Evolutionary conservation across 2,888 invertebrate genomes (phyloP).

Genomic region (Tenthredo amoena): DNA sequence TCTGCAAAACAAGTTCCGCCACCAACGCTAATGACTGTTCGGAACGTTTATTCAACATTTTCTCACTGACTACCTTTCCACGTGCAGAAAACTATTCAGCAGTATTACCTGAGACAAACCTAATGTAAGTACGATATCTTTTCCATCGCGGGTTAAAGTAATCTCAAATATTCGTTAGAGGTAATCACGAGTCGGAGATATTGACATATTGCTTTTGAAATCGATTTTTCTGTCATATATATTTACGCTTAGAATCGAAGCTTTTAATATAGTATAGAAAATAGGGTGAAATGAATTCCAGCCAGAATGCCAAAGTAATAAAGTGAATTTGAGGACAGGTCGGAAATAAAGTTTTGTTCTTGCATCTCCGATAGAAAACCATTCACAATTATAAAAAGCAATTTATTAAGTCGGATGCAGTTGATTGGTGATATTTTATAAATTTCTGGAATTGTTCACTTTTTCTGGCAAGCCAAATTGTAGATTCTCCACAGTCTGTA

Average conservation of each 20-base stretch:
- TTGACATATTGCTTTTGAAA: background rate
- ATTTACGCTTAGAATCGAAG: background rate
- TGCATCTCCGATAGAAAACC: background rate
- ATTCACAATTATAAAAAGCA: background rate
- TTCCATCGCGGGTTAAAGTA: background rate
- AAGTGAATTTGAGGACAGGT: background rate
- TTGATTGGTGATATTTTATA: background rate
- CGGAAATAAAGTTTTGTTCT: background rate
- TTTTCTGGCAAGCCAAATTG: background rate
- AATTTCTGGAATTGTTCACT: background rate
- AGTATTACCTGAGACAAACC: background rate
- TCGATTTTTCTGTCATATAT: background rate
- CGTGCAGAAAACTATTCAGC: background rate
- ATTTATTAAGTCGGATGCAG: background rate
- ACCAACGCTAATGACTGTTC: slow-evolving; percentile 34
- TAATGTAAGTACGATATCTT: background rate
- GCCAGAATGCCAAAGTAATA: background rate
- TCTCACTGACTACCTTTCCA: background rate
- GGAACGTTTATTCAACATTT: slow-evolving; percentile 28
- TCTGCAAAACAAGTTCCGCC: slow-evolving; percentile 30
- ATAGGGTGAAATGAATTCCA: background rate
- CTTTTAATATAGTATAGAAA: background rate
- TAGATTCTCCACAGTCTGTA: slow-evolving; percentile 8
- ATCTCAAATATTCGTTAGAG: background rate
- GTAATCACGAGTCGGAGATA: background rate